A percentile compares a stretch with the other conserved stretches of the same genome.
Evolutionary conservation across 2,113 vertebrate genomes (phyloP).

Genomic region (Morone chrysops): DNA sequence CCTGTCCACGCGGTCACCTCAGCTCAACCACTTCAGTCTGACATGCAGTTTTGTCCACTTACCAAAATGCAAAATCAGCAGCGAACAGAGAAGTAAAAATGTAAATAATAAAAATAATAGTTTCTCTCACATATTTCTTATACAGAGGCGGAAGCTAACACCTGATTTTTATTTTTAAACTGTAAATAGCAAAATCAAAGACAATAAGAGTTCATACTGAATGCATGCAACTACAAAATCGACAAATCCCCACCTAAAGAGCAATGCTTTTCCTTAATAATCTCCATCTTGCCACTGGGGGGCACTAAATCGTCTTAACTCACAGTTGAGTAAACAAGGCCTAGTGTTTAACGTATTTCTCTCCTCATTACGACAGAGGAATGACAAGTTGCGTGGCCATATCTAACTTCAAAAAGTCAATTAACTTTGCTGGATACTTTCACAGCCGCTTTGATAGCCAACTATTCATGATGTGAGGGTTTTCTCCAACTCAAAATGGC

Average conservation of each 20-base stretch:
- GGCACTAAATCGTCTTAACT: constrained; percentile 19
- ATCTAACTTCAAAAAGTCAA: background rate
- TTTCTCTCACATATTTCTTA: constrained; percentile 64
- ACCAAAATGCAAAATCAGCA: constrained; percentile 90
- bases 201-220: constrained; percentile 25
- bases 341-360: background rate
- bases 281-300: constrained; percentile 1
- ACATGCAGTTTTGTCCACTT: constrained; percentile 88
- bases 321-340: background rate
- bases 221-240: constrained; percentile 38
- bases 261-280: background rate
- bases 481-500: background rate
- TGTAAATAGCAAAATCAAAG: constrained; percentile 35
- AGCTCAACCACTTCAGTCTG: constrained; percentile 86
- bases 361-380: background rate
- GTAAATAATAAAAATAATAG: constrained; percentile 82
- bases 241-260: background rate
- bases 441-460: background rate
- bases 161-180: constrained; percentile 22
- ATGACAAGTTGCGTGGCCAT: background rate
- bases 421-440: background rate
- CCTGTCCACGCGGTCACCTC: constrained; percentile 61
- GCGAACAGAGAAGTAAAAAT: constrained; percentile 86
- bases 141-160: constrained; percentile 49
- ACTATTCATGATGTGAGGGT: background rate